Percentiles rank a stretch among this genome's conserved stretches.
Evolutionary conservation across 2,797 vertebrate genomes (phyloP).

Genomic region (Phoxinus dragarum): DNA sequence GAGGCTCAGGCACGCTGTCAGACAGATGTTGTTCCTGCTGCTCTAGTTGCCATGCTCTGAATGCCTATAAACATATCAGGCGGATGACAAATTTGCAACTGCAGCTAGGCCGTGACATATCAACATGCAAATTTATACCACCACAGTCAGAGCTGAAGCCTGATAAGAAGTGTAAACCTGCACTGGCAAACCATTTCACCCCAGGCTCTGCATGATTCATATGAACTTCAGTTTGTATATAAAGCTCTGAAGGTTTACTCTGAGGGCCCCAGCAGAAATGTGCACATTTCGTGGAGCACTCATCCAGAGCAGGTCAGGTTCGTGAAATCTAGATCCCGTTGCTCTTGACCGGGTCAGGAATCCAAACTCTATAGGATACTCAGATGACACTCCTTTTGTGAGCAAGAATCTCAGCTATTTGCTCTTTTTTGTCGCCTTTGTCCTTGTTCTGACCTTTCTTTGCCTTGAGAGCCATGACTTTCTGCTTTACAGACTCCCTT

Average conservation of each 20-base stretch:
- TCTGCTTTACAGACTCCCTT: constrained; percentile 47
- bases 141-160: constrained; percentile 23
- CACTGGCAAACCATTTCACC: constrained; percentile 20
- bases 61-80: constrained; percentile 32
- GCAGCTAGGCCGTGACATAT: constrained; percentile 31
- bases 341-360: constrained; percentile 35
- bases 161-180: constrained; percentile 27
- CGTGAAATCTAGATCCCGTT: constrained; percentile 47
- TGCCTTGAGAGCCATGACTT: constrained; percentile 49
- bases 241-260: constrained; percentile 36
- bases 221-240: constrained; percentile 44
- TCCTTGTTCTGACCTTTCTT: constrained; percentile 63
- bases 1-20: constrained; percentile 41
- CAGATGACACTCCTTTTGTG: constrained; percentile 60
- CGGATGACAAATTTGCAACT: constrained; percentile 31
- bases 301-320: constrained; percentile 51
- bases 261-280: constrained; percentile 36
- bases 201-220: constrained; percentile 35
- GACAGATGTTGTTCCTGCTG: constrained; percentile 49
- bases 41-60: constrained; percentile 35
- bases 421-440: constrained; percentile 54
- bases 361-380: constrained; percentile 47
- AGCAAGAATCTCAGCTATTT: constrained; percentile 67
- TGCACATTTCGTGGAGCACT: constrained; percentile 42
- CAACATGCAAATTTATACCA: constrained; percentile 44